These are phyloP conservation scores for Zaprionus gabonicus DNA, from an alignment of 1,140 invertebrate genomes.

Conservation along the genomic window DNA sequence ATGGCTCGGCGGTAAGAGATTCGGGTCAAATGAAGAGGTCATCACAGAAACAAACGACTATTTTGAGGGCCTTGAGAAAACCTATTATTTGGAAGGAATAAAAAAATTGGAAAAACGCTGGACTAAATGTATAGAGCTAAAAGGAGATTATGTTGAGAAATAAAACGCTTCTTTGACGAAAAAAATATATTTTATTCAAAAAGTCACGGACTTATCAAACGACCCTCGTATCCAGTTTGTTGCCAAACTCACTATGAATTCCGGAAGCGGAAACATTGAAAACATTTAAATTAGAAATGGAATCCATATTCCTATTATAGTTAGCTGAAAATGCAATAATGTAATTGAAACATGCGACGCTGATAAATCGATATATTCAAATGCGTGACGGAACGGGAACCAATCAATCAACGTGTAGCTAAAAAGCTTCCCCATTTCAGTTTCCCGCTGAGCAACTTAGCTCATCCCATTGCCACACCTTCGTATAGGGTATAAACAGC, in stretches of 20 bases:
- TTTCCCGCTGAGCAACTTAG: neutral
- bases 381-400: constrained; percentile 5
- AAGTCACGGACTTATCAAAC: no score
- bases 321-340: neutral
- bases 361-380: constrained; percentile 8
- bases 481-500: neutral
- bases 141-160: no score
- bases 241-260: neutral
- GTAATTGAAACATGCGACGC: neutral
- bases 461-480: neutral
- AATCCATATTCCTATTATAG: neutral
- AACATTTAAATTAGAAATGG: neutral
- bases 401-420: neutral
- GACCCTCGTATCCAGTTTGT: neutral
- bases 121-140: no score
- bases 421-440: constrained; percentile 1
- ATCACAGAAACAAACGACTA: no score
- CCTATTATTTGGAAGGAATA: no score
- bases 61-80: no score
- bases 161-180: no score
- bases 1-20: no score
- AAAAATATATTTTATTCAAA: no score
- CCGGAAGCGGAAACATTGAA: neutral
- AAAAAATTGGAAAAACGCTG: no score
- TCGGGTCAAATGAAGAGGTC: no score